A percentile compares a stretch with the other conserved stretches of the same genome.
These are phyloP conservation scores for Camelus dromedarius DNA, from an alignment of 2,113 vertebrate species.

Conservation along the genomic window DNA sequence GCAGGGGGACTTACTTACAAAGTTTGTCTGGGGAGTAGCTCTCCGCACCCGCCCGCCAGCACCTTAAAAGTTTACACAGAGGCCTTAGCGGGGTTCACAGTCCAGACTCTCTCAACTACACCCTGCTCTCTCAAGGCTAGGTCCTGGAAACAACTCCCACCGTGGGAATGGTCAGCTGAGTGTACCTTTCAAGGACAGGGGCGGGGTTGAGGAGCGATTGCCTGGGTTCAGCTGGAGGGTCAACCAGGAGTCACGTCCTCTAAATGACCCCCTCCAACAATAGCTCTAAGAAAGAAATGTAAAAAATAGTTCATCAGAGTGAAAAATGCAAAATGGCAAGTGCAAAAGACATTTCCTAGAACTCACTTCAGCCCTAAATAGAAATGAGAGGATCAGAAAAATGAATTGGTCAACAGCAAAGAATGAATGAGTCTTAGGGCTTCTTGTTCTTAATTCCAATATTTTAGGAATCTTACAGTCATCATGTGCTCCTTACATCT, in stretches of 20 bases:
- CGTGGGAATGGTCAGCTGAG: neutral
- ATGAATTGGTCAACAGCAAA: slow-evolving; percentile 77
- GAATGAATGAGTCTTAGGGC: slow-evolving; percentile 51
- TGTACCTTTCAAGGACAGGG: neutral
- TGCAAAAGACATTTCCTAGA: slow-evolving; percentile 38
- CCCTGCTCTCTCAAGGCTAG: neutral
- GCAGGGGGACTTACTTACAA: neutral
- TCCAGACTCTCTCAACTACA: neutral
- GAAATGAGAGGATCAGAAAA: slow-evolving; percentile 53
- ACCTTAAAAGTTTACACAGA: neutral
- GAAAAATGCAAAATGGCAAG: slow-evolving; percentile 47
- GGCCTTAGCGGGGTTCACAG: neutral
- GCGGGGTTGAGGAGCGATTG: neutral
- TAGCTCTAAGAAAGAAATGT: neutral
- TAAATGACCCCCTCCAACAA: neutral
- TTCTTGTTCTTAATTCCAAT: slow-evolving; percentile 62
- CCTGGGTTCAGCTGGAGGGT: neutral
- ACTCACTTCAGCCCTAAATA: slow-evolving; percentile 67
- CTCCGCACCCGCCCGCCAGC: neutral
- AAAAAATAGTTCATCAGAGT: slow-evolving; percentile 30
- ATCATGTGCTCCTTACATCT: slow-evolving; percentile 52
- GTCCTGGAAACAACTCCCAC: neutral
- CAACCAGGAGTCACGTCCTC: neutral
- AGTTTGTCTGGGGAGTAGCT: neutral
- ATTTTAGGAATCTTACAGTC: slow-evolving; percentile 45